Conservation (phyloP, 1,140 invertebrate species). For the Drosophila lowei region DNA sequence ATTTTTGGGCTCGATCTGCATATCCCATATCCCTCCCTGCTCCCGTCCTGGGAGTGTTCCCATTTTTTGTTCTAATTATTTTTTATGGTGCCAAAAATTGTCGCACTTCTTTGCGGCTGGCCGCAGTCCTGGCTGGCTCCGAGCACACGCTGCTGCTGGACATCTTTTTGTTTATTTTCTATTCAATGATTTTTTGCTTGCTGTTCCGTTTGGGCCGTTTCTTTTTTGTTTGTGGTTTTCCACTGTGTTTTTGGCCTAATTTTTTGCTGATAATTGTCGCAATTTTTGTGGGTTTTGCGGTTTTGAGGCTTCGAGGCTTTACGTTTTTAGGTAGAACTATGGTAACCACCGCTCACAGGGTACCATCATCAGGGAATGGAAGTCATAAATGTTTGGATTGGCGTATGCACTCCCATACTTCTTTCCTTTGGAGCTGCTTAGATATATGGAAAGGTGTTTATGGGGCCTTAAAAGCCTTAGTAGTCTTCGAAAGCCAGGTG, state of each 20-base stretch:
- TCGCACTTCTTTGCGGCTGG: slow-evolving; percentile 72
- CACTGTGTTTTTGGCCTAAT: slow-evolving; percentile 43
- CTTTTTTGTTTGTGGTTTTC: slow-evolving; percentile 40
- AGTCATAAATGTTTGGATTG: not conserved
- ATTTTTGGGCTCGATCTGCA: slow-evolving; percentile 28
- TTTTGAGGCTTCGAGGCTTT: not conserved
- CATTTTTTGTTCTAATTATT: slow-evolving; percentile 81
- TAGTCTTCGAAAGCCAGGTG: too few relatives aligned
- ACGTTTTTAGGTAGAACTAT: not conserved
- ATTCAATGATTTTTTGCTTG: slow-evolving; percentile 59
- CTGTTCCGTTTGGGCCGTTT: slow-evolving; percentile 58
- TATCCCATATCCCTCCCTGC: slow-evolving; percentile 8
- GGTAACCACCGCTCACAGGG: too few relatives aligned
- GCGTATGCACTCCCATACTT: too few relatives aligned
- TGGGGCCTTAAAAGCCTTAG: too few relatives aligned
- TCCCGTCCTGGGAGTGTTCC: slow-evolving; percentile 28
- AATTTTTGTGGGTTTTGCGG: slow-evolving; percentile 60
- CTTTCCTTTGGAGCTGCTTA: too few relatives aligned
- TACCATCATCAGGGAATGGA: too few relatives aligned
- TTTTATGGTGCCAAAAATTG: slow-evolving; percentile 79
- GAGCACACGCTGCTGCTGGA: not conserved
- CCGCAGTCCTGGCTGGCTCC: slow-evolving; percentile 37
- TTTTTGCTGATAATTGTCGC: slow-evolving; percentile 71
- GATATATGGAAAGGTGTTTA: too few relatives aligned
- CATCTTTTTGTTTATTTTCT: slow-evolving; percentile 35